These are phyloP conservation scores for Drosophila prolongata DNA, from an alignment of 2,888 invertebrate genomes.

Conservation along the genomic window DNA sequence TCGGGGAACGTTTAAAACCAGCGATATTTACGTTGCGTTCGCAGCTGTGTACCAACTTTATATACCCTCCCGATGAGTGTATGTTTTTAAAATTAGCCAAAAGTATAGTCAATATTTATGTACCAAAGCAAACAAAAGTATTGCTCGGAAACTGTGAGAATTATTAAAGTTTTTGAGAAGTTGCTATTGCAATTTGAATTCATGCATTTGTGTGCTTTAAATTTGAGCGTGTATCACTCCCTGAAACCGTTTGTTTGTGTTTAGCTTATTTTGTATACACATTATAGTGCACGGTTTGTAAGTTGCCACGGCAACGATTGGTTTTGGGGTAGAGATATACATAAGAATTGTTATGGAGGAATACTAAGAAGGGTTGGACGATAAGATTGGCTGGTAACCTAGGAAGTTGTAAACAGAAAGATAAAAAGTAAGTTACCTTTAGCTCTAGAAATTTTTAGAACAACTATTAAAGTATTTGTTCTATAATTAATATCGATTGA, in stretches of 20 bases:
- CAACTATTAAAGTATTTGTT: too few relatives aligned
- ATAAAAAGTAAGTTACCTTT: background rate
- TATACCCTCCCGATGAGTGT: constrained; percentile 6
- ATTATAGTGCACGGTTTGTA: constrained; percentile 4
- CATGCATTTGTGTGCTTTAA: constrained; percentile 16
- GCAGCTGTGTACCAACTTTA: constrained; percentile 4
- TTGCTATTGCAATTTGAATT: constrained; percentile 23
- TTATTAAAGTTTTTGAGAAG: constrained; percentile 10
- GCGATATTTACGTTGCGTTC: constrained; percentile 26
- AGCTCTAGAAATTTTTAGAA: too few relatives aligned
- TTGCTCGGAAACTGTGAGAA: constrained; percentile 14
- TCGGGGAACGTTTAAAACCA: constrained; percentile 4
- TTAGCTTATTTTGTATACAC: constrained; percentile 14
- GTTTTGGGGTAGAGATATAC: constrained; percentile 1
- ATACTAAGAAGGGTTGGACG: constrained; percentile 12
- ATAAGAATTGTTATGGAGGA: constrained; percentile 5
- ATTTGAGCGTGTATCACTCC: constrained; percentile 12
- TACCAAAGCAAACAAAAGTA: constrained; percentile 7
- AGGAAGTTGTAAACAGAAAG: constrained; percentile 25
- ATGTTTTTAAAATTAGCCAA: constrained; percentile 37
- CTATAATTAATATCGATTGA: too few relatives aligned
- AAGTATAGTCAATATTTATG: constrained; percentile 22
- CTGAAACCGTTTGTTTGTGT: constrained; percentile 11
- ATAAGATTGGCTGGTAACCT: constrained; percentile 31
- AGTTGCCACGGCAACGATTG: constrained; percentile 28